Percentiles rank a stretch among this genome's conserved stretches.
phyloP scores from a whole-genome alignment of 2,797 vertebrate species.

The Megaceryle alcyon region DNA sequence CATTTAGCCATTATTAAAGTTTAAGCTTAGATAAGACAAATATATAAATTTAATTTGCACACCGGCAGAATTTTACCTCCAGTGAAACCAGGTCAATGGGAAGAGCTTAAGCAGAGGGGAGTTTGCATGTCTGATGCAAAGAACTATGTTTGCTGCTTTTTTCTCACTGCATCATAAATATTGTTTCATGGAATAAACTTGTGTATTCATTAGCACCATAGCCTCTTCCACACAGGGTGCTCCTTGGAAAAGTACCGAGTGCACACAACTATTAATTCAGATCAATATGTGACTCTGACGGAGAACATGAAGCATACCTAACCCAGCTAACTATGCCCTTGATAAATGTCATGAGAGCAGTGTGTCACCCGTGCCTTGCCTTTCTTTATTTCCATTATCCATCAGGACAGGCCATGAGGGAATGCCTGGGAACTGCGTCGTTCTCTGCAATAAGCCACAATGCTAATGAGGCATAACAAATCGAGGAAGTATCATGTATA shows the following conservation, averaged over 20 bases:
- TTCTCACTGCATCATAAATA: background rate
- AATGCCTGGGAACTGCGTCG: slow-evolving; percentile 64
- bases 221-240: background rate
- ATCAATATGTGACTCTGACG: slow-evolving; percentile 38
- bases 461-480: slow-evolving; percentile 82
- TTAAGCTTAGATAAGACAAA: background rate
- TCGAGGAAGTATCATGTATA: slow-evolving; percentile 78
- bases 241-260: slow-evolving; percentile 38
- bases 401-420: slow-evolving; percentile 77
- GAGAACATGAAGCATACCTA: slow-evolving; percentile 58
- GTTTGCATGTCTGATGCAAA: background rate
- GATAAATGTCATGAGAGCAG: slow-evolving; percentile 63
- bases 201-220: background rate
- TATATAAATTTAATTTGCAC: background rate
- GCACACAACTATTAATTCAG: slow-evolving; percentile 47
- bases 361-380: slow-evolving; percentile 61
- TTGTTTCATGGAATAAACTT: background rate
- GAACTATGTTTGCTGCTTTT: background rate
- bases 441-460: slow-evolving; percentile 73
- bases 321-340: slow-evolving; percentile 65
- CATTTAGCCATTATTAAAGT: background rate
- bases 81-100: background rate
- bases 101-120: background rate
- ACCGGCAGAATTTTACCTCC: background rate
- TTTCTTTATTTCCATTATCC: slow-evolving; percentile 76